phyloP scores from a whole-genome alignment of 2,113 vertebrate species.

The Cyphomyrus plagiostoma region DNA sequence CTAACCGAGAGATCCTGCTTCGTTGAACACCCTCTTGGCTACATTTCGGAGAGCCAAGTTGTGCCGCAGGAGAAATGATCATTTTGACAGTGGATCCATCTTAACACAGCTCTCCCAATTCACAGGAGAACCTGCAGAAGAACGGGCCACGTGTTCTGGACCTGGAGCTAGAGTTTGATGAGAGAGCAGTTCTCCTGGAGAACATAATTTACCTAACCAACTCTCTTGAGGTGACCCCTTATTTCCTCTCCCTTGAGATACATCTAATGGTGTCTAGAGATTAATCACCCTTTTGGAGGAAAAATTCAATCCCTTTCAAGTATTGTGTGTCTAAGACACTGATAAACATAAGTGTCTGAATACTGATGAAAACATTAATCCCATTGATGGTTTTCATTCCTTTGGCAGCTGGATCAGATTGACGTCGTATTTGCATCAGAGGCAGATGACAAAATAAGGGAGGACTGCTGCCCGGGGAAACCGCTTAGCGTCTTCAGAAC shows the following conservation, averaged over 20 bases:
- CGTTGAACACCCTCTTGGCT: neutral
- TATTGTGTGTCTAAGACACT: neutral
- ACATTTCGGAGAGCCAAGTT: neutral
- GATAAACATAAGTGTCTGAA: no score
- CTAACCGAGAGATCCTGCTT: neutral
- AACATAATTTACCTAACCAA: slow-evolving; percentile 93
- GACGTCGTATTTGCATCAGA: slow-evolving; percentile 87
- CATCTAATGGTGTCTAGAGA: neutral
- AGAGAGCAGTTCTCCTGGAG: slow-evolving; percentile 80
- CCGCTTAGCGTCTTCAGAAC: slow-evolving; percentile 82
- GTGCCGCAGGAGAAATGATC: neutral
- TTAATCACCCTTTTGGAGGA: neutral
- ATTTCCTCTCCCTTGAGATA: neutral
- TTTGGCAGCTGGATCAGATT: slow-evolving; percentile 79
- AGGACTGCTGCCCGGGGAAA: slow-evolving; percentile 96
- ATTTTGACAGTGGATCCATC: neutral
- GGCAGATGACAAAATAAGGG: slow-evolving; percentile 89
- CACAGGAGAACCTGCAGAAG: slow-evolving; percentile 89
- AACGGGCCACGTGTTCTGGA: slow-evolving; percentile 80
- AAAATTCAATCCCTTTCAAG: neutral
- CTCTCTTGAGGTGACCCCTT: slow-evolving; percentile 76
- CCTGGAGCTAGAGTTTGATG: slow-evolving; percentile 89
- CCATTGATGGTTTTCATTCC: neutral
- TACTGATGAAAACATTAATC: no score
- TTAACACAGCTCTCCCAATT: neutral